Conservation (phyloP, 1,140 invertebrate genomes). For the Paraescarpia echinospica region DNA sequence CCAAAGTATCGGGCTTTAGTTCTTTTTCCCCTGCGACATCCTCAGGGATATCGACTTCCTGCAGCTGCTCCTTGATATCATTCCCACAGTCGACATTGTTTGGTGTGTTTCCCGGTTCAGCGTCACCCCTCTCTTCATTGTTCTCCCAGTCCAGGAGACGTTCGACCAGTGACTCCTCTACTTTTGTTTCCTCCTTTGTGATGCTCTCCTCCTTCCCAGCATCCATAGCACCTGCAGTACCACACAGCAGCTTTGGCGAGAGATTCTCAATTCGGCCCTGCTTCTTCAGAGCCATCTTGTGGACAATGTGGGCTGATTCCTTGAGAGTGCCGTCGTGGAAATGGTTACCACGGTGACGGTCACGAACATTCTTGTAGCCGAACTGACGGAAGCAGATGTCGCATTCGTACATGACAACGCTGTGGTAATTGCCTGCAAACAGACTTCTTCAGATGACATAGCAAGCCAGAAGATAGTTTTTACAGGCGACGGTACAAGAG, state of each 20-base stretch:
- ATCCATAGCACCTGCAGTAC: neutral
- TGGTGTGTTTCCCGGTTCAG: neutral
- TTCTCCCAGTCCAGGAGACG: neutral
- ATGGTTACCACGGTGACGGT: neutral
- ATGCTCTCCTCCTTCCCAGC: neutral
- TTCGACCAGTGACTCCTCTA: neutral
- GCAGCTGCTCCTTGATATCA: neutral
- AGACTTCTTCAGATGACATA: neutral
- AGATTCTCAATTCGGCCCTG: neutral
- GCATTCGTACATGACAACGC: neutral
- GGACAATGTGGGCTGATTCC: neutral
- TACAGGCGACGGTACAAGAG: too few species aligned
- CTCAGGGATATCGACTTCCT: neutral
- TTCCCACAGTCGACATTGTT: neutral
- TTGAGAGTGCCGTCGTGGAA: neutral
- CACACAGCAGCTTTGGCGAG: neutral
- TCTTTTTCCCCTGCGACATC: neutral
- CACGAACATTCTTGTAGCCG: neutral
- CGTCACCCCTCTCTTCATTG: neutral
- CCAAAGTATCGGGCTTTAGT: neutral
- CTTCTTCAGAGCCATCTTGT: constrained; percentile 3
- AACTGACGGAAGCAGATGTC: constrained; percentile 15
- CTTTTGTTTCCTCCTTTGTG: neutral
- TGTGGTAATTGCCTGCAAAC: neutral
- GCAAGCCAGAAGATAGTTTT: too few species aligned